Base-by-base conservation (phyloP, 2,888 invertebrate genomes). In the Dolichomitus sp. region DNA sequence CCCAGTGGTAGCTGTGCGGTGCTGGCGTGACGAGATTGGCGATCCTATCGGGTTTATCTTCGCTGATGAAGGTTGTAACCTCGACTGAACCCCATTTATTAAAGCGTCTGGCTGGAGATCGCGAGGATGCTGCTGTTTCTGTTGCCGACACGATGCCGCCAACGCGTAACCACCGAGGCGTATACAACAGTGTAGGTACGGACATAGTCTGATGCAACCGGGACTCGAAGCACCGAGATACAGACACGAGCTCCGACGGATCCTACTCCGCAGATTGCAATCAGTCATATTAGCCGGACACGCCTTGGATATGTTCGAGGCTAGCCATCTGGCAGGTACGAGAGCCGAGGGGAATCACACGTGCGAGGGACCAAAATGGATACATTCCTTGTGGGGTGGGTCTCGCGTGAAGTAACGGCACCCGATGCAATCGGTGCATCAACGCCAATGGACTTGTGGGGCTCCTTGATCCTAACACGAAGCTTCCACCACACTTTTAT, bases 51-150 rank as follows among this genome's bases (percentile, higher is more conserved):
- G 87, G 85, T 89, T 89, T 89, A 90, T 91, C 89, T 88, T 83
- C 88, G 86, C 86, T 91, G 92, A 92, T 91, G 91, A 92, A 92
- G 91, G 91, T 91, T 91, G 89, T 88, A 91, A 92, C 91, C 92
- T 90, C 89, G 87, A 83, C 87, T 80, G 86, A 88, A 88, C 88
- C 88, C 89, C 91, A 90, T 92, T 92, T 91, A 91, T 91, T 91
- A 90, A 91, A 90, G 72, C 86, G 89, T 85, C 89, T 85, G 83
- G 82, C 54, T 77, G 69, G 75, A 74, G 76, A 68, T 54, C 66
- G 52, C 42, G 73, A 76, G 59, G 77, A 75, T 61, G 76, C 75
- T 50, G 77, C 66, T 75, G 77, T 63, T 78, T 42, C 59, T 61
- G 65, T 76, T 75, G 70, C 69, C 59, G 75, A 73, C 66, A 63